These are phyloP conservation scores for Leucozona laternaria DNA, from an alignment of 2,888 invertebrate genomes.

Conservation along the genomic window DNA sequence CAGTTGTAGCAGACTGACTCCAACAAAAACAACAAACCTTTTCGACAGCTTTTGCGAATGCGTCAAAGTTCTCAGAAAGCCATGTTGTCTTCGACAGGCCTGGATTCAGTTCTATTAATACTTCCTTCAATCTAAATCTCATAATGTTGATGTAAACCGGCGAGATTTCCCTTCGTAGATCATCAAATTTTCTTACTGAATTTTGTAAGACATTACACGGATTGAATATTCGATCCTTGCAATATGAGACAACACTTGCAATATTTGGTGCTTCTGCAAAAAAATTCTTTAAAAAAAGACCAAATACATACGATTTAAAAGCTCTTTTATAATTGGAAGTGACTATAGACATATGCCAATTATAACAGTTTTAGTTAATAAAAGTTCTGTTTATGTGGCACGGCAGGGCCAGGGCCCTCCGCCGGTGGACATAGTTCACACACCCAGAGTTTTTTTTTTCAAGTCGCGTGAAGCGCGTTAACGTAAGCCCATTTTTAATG, in stretches of 20 bases:
- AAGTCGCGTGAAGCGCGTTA: no score
- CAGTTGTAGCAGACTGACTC: no score
- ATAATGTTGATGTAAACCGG: constrained; percentile 88
- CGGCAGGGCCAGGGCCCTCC: no score
- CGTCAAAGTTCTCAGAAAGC: constrained; percentile 88
- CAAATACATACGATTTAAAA: no score
- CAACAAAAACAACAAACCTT: constrained; percentile 84
- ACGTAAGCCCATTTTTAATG: no score
- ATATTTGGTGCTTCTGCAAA: constrained; percentile 88
- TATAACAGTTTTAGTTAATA: no score
- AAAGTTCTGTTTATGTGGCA: no score
- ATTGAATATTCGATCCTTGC: constrained; percentile 88
- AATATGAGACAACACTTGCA: constrained; percentile 90
- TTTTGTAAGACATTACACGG: constrained; percentile 87
- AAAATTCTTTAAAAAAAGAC: not conserved
- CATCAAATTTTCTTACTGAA: constrained; percentile 87
- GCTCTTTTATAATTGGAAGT: no score
- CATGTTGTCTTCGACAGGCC: constrained; percentile 92
- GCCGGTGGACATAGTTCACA: no score
- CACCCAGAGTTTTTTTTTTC: no score
- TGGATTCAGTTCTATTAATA: constrained; percentile 90
- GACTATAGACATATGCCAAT: no score
- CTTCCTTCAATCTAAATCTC: constrained; percentile 87
- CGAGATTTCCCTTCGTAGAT: constrained; percentile 84
- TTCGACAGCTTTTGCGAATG: constrained; percentile 84